Base-by-base conservation (phyloP, 1,140 invertebrate species). In the Drosophila seguyi region DNA sequence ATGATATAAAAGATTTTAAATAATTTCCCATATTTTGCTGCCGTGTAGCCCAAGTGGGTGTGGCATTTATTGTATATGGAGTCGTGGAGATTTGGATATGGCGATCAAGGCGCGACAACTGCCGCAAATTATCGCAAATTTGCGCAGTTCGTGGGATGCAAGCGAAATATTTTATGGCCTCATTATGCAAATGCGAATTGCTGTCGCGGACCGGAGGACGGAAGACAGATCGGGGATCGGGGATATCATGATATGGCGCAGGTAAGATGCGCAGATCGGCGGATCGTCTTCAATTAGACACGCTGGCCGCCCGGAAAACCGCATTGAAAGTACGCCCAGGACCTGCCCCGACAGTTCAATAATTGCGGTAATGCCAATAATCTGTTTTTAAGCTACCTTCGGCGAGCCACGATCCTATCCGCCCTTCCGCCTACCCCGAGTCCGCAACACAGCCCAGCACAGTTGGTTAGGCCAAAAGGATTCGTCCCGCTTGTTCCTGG, bases 361-460 rank as follows among this genome's bases (percentile, higher is more conserved):
- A 90, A 90, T 90, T 90, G 85, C 85, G 85, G 85, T 90, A 90
- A 90, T 90, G 86, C 85, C 71, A 44, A 90, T 90, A 90, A 90
- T 90, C 86, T 90, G 81, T 90, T 84, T 79, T n/a, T 58, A 57
- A 45, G 57, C 55, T 39, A 34, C 16, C 48, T 22, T 41, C 53
- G 53, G 16, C 38, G 56, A 25, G 22, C 44, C 45, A 27, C 31
- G 56, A 34, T 55, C 61, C 56, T 62, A 72, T 66, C 57, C 62
- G 60, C 44, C 72, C 20, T 55, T 55, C 52, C 52, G 42, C 27
- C 42, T 84, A 83, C 81, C 75, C 72, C 58, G 20, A 38, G 52
- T 8, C 63, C 55, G 41, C 60, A 57, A 63, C 50, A 52, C 83
- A 88, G 83, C 72, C 42, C 66, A 72, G 87, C 72, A 83, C 73